These are phyloP conservation scores for Platycercus adscitus DNA, from an alignment of 2,113 vertebrate genomes.

Conservation along the genomic window DNA sequence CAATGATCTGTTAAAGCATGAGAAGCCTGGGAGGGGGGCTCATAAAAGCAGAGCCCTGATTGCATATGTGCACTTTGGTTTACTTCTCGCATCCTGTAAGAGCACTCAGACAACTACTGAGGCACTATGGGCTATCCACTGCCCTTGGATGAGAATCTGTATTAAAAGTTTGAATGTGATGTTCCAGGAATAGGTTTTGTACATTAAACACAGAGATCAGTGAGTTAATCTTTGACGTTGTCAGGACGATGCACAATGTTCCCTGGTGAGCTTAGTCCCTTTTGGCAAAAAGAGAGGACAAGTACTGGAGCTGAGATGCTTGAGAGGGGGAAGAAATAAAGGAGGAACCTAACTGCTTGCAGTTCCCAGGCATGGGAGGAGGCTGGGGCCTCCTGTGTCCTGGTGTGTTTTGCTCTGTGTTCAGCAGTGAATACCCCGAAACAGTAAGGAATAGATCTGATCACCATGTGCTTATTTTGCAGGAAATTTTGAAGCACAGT, in stretches of 20 bases:
- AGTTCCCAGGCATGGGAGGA: neutral
- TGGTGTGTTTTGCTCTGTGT: neutral
- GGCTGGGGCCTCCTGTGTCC: neutral
- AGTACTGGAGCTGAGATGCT: neutral
- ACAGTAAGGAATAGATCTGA: neutral
- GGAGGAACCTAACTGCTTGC: neutral
- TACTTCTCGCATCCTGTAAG: neutral
- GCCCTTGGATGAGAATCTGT: neutral
- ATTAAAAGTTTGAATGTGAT: rapidly evolving
- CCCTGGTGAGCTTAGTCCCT: neutral
- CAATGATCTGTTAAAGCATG: neutral
- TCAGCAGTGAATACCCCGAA: neutral
- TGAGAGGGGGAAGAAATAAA: neutral
- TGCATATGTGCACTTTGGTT: neutral
- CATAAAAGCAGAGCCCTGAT: neutral
- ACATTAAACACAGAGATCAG: neutral
- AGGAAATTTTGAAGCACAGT: neutral
- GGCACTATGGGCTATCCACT: rapidly evolving
- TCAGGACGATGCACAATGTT: neutral
- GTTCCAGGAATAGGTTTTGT: neutral
- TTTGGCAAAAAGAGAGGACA: neutral
- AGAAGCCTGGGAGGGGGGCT: neutral
- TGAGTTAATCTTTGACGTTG: neutral
- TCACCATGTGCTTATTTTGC: neutral
- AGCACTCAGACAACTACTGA: neutral